These are phyloP conservation scores for Drosophila tanythrix DNA, from an alignment of 2,888 invertebrate genomes.

Conservation along the genomic window DNA sequence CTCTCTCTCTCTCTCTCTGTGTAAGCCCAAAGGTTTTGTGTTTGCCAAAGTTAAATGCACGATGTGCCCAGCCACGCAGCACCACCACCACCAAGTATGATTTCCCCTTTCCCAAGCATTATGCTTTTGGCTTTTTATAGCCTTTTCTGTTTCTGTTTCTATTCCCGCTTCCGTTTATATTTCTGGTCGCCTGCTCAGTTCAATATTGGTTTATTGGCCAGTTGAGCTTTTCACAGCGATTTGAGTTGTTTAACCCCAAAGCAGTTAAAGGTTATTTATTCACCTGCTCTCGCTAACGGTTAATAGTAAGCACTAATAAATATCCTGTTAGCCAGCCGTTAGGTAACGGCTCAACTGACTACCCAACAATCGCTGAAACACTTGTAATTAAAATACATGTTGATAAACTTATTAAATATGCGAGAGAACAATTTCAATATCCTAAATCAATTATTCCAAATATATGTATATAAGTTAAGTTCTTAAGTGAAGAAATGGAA, in stretches of 20 bases:
- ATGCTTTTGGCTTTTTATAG: constrained; percentile 1
- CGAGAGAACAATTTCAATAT: too few species aligned
- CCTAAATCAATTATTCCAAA: background rate
- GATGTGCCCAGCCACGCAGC: constrained; percentile 47
- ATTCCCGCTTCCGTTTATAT: constrained; percentile 1
- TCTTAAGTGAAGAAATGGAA: background rate
- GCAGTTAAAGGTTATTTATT: constrained; percentile 52
- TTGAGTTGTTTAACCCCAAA: constrained; percentile 45
- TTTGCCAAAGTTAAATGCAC: constrained; percentile 73
- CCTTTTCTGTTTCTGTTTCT: constrained; percentile 5
- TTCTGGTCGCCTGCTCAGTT: constrained; percentile 17
- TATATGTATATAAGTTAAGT: background rate
- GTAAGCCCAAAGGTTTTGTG: constrained; percentile 72
- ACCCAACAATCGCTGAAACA: background rate
- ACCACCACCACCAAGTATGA: background rate
- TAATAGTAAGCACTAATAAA: background rate
- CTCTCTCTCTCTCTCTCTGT: background rate
- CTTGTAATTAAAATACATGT: background rate
- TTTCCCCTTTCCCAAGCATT: background rate
- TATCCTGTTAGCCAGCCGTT: background rate
- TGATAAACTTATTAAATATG: background rate
- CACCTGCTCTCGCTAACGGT: constrained; percentile 25
- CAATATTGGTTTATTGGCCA: constrained; percentile 64
- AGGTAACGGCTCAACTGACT: background rate
- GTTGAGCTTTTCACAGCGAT: constrained; percentile 56